phyloP scores from a whole-genome alignment of 2,888 invertebrate species.

The Linyphia triangularis region DNA sequence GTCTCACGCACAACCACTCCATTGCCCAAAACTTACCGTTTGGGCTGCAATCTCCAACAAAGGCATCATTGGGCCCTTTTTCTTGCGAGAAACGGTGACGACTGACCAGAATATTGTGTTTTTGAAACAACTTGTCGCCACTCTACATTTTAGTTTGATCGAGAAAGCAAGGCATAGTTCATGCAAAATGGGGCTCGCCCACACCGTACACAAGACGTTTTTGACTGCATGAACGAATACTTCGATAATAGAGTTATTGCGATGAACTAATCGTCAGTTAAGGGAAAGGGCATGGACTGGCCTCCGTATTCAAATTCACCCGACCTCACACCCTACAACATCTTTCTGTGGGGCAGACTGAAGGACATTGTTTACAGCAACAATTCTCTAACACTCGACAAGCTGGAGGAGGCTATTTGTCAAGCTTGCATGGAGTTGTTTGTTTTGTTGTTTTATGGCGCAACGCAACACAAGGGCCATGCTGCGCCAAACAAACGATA shows the following conservation, averaged over 20 bases:
- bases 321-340: neutral
- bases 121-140: neutral
- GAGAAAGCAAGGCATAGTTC: conserved; percentile 12
- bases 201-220: too few species aligned
- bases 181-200: conserved; percentile 28
- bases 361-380: neutral
- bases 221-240: conserved; percentile 16
- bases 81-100: conserved; percentile 13
- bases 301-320: neutral
- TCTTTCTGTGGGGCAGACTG: conserved; percentile 19
- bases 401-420: neutral
- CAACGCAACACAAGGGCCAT: too few species aligned
- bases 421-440: too few species aligned
- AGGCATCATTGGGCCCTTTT: conserved; percentile 24
- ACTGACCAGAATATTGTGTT: neutral
- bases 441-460: too few species aligned
- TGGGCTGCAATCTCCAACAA: conserved; percentile 24
- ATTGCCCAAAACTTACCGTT: conserved; percentile 20
- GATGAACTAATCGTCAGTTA: conserved; percentile 9
- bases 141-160: neutral
- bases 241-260: conserved; percentile 19
- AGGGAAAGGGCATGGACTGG: conserved; percentile 4
- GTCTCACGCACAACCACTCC: conserved; percentile 2
- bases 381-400: neutral
- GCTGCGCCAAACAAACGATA: too few species aligned